These are phyloP conservation scores for Dynastes grantii DNA, from an alignment of 2,888 invertebrate genomes.

Conservation along the genomic window DNA sequence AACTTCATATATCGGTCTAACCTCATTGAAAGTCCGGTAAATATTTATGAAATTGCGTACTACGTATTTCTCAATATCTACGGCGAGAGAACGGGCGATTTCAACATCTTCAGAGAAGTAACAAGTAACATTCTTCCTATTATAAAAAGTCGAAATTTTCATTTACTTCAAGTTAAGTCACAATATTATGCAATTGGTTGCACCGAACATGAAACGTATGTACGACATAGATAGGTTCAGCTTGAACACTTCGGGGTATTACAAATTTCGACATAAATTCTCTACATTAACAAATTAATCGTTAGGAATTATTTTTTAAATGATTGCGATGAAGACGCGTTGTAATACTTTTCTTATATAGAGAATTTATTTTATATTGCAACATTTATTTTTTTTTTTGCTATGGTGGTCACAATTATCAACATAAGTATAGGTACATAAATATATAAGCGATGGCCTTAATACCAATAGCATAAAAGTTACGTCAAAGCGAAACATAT, in stretches of 20 bases:
- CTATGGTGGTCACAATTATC: too few species aligned
- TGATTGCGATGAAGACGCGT: neutral
- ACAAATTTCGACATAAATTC: conserved; percentile 31
- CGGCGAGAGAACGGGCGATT: conserved; percentile 33
- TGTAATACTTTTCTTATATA: neutral
- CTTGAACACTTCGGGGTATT: conserved; percentile 4
- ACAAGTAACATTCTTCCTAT: conserved; percentile 38
- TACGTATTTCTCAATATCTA: conserved; percentile 24
- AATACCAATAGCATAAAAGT: too few species aligned
- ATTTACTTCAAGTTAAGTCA: conserved; percentile 23
- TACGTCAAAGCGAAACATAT: too few species aligned
- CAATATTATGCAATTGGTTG: neutral
- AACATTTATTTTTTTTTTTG: too few species aligned
- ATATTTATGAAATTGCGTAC: conserved; percentile 35
- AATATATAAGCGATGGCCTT: too few species aligned
- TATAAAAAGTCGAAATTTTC: conserved; percentile 39
- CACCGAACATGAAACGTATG: neutral
- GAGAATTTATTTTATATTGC: neutral
- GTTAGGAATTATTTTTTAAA: conserved; percentile 11
- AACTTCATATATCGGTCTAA: conserved; percentile 28
- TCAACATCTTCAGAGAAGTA: conserved; percentile 35
- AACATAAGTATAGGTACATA: too few species aligned
- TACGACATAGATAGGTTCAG: neutral
- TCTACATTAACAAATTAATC: conserved; percentile 27
- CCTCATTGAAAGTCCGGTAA: conserved; percentile 31